phyloP scores from a whole-genome alignment of 2,888 invertebrate genomes.

The Microctonus aethiopoides region DNA sequence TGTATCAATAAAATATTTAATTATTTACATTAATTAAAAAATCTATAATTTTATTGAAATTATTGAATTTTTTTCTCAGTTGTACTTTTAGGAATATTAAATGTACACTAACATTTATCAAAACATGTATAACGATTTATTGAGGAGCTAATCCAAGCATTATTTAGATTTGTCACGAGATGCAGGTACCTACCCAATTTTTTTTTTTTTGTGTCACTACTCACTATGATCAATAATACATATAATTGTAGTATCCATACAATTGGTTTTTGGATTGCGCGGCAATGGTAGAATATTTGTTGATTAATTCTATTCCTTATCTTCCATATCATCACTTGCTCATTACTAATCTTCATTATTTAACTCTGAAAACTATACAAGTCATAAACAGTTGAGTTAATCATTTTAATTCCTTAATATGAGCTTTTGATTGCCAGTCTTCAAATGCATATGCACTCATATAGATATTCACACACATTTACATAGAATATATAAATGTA shows the following conservation, averaged over 20 bases:
- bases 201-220: slow-evolving; percentile 10
- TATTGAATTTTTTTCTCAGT: too few relatives aligned
- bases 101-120: slow-evolving; percentile 49
- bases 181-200: slow-evolving; percentile 65
- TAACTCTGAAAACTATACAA: too few relatives aligned
- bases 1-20: too few relatives aligned
- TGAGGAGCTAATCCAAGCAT: slow-evolving; percentile 64
- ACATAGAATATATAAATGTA: neutral
- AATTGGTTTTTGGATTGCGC: slow-evolving; percentile 58
- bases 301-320: neutral
- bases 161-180: slow-evolving; percentile 60
- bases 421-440: slow-evolving; percentile 62
- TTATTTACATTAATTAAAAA: too few relatives aligned
- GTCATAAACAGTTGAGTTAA: too few relatives aligned
- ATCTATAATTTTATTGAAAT: too few relatives aligned
- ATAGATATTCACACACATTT: neutral
- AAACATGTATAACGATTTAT: slow-evolving; percentile 66
- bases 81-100: neutral
- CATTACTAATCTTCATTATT: slow-evolving; percentile 21
- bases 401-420: slow-evolving; percentile 34
- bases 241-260: slow-evolving; percentile 6
- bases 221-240: slow-evolving; percentile 3
- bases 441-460: slow-evolving; percentile 39
- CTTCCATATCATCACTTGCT: slow-evolving; percentile 6
- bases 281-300: slow-evolving; percentile 45